phyloP scores from a whole-genome alignment of 2,113 vertebrate species.

The Mola mola region DNA sequence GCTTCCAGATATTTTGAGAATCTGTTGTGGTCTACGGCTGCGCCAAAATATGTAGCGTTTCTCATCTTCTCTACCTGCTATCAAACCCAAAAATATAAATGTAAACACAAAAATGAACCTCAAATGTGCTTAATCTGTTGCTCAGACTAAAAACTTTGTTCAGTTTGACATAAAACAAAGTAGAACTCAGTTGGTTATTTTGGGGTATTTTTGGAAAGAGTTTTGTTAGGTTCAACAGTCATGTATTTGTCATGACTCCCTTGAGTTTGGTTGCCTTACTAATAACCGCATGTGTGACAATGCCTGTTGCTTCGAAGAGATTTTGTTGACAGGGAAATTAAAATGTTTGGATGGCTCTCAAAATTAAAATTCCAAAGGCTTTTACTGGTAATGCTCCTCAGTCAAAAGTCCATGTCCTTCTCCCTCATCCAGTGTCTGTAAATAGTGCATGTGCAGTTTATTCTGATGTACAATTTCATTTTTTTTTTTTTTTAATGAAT shows the following conservation, averaged over 20 bases:
- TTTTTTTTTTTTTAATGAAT: too few relatives aligned
- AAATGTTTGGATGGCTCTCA: slow-evolving; percentile 64
- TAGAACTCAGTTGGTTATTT: too few relatives aligned
- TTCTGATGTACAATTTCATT: neutral
- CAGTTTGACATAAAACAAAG: neutral
- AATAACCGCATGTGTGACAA: too few relatives aligned
- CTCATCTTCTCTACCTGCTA: neutral
- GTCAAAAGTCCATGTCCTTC: slow-evolving; percentile 52
- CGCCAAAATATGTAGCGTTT: neutral
- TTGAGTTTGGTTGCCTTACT: too few relatives aligned
- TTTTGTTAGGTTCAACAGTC: too few relatives aligned
- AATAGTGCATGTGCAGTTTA: slow-evolving; percentile 13
- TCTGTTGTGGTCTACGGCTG: neutral
- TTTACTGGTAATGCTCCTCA: slow-evolving; percentile 54
- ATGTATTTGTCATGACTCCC: too few relatives aligned
- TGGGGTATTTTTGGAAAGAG: too few relatives aligned
- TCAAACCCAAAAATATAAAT: too few relatives aligned
- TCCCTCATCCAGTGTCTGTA: slow-evolving; percentile 43
- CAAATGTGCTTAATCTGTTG: too few relatives aligned
- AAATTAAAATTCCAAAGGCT: slow-evolving; percentile 73
- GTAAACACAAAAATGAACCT: too few relatives aligned
- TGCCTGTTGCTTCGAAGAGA: slow-evolving; percentile 55
- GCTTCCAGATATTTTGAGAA: slow-evolving; percentile 3
- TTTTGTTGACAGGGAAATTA: slow-evolving; percentile 72
- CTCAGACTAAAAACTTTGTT: too few relatives aligned